Evolutionary conservation across 30 jellyfish, hydroid and myxozoan genomes (phyloP), one percentile per base, ranked within the genome.

Genomic region (Mastigias papua): DNA sequence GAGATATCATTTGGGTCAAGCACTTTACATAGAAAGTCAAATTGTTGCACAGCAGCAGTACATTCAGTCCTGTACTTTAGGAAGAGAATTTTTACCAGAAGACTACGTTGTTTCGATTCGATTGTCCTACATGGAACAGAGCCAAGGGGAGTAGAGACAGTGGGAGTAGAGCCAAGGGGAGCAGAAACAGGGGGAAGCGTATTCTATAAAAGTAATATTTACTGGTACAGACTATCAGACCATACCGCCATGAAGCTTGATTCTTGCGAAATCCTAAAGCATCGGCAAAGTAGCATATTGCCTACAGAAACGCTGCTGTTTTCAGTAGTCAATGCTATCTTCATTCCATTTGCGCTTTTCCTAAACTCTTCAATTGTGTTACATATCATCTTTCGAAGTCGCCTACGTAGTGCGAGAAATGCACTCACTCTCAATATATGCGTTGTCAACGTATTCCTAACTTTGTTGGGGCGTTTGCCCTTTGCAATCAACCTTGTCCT

Each of bases 341-440:
- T 63, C 7, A 28, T 37, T 23, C 88, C 87, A 10, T 16, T 86
- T 23, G 28, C 93, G 4, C 58, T 84, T 21, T 50, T 25, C 1
- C 32, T 84, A 48, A 84, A 84, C 34, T 23, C 61, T 6, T 15
- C 73, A 50, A 86, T 68, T 26, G 64, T 75, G 28, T 27, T 86
- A 30, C 48, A 34, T 63, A 51, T 77, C 49, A 51, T 69, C 1
- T 21, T 77, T 1, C 23, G 72, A n/a, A 33, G 74, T 15, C 78
- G 73, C 34, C 76, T 86, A 15, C 84, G 95, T 6, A 34, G 60
- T 31, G 42, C 28, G 20, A 67, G 32, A 31, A 86, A 65, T 48
- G 74, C 73, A 25, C 34, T 86, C 16, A 86, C 80, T 16, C 54
- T 75, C 34, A 86, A 86, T 72, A n/a, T 86, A 21, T 86, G 95